These are phyloP conservation scores for Drosophila austrosaltans DNA, from an alignment of 2,888 invertebrate genomes.

Conservation along the genomic window DNA sequence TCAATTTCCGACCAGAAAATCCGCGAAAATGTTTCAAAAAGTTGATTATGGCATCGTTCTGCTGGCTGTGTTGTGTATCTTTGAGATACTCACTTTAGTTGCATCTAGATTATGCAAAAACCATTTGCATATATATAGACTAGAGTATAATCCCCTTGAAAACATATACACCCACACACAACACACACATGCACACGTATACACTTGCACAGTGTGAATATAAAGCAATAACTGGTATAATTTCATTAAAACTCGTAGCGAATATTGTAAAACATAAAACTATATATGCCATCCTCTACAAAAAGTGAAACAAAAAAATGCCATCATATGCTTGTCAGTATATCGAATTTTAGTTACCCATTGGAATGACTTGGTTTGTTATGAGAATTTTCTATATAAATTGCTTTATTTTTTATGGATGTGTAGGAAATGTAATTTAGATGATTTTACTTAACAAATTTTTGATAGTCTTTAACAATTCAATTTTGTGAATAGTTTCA, in stretches of 20 bases:
- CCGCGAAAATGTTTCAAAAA: conserved; percentile 15
- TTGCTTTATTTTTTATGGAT: too few species aligned
- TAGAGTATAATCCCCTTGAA: conserved; percentile 17
- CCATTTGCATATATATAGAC: conserved; percentile 65
- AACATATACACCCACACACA: conserved; percentile 7
- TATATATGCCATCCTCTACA: conserved; percentile 45
- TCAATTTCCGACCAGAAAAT: not conserved
- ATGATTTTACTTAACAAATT: too few species aligned
- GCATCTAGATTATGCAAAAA: conserved; percentile 60
- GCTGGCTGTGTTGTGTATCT: conserved; percentile 35
- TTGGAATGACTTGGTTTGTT: not conserved
- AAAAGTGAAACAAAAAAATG: conserved; percentile 2
- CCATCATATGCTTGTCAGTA: not conserved
- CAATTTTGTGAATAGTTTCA: too few species aligned
- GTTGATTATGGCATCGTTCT: conserved; percentile 3
- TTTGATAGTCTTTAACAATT: too few species aligned
- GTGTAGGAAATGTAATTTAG: too few species aligned
- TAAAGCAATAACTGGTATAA: conserved; percentile 66
- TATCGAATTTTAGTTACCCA: not conserved
- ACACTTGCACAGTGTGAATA: conserved; percentile 24
- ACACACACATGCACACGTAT: conserved; percentile 6
- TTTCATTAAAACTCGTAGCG: conserved; percentile 66
- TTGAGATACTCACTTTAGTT: conserved; percentile 13
- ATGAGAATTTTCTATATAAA: too few species aligned
- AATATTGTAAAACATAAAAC: conserved; percentile 65